Evolutionary conservation across 2,797 vertebrate genomes (phyloP).

Genomic region (Pangasius krempfi): DNA sequence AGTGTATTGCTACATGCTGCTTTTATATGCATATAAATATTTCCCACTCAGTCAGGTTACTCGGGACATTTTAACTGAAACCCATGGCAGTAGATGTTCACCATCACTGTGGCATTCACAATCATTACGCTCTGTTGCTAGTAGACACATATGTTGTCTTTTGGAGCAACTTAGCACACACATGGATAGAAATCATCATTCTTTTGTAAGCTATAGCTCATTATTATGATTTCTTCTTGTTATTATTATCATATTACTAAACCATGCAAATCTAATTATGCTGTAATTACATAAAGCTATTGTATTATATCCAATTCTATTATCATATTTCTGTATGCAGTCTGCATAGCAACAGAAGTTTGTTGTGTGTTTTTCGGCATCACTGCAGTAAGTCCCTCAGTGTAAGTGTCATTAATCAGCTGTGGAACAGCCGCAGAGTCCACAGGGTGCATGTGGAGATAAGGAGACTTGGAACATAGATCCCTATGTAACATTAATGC

Average conservation of each 20-base stretch:
- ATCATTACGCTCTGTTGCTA: not conserved
- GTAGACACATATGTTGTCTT: not conserved
- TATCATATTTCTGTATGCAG: not conserved
- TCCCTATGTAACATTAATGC: constrained; percentile 4
- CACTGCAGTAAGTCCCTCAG: constrained; percentile 1
- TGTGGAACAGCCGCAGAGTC: constrained; percentile 1
- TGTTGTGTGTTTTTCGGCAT: constrained; percentile 2
- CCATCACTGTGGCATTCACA: not conserved
- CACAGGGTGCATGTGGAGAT: constrained; percentile 43
- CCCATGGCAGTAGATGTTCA: not conserved
- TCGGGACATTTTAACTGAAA: not conserved
- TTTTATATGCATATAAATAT: not conserved
- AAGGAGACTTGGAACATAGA: constrained; percentile 16
- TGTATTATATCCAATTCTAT: not conserved
- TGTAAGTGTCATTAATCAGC: constrained; percentile 37
- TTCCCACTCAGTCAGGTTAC: not conserved
- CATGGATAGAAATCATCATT: not conserved
- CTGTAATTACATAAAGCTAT: not conserved
- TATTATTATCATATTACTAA: not conserved
- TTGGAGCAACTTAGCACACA: not conserved
- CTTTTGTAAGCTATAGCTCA: not conserved
- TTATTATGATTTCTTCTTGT: not conserved
- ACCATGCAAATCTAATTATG: not conserved
- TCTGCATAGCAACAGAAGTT: not conserved
- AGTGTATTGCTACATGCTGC: not conserved